These are phyloP conservation scores for Lasioglossum morio DNA, from an alignment of 2,888 invertebrate genomes.

Conservation along the genomic window DNA sequence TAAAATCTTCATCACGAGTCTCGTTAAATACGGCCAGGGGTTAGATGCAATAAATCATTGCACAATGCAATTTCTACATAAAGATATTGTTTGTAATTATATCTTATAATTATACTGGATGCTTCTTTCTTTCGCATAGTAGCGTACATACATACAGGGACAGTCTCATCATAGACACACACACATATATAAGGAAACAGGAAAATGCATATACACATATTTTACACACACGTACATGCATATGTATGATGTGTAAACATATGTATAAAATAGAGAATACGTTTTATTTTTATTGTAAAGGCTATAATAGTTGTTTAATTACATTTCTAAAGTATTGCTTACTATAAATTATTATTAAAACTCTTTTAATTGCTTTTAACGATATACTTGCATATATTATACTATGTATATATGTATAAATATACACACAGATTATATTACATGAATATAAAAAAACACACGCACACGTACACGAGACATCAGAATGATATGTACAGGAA, in stretches of 20 bases:
- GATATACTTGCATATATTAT: conserved; percentile 59
- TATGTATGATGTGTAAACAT: conserved; percentile 46
- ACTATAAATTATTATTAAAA: conserved; percentile 56
- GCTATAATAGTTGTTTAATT: conserved; percentile 54
- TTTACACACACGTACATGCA: conserved; percentile 41
- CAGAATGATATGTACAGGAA: conserved; percentile 68
- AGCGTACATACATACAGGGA: conserved; percentile 27
- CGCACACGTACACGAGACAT: conserved; percentile 53
- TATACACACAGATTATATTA: conserved; percentile 54
- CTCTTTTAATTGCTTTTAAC: conserved; percentile 51
- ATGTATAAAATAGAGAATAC: conserved; percentile 45
- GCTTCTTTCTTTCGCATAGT: too few relatives aligned
- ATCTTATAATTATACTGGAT: too few relatives aligned
- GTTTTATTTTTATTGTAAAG: conserved; percentile 49
- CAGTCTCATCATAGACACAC: conserved; percentile 7
- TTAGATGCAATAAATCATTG: too few relatives aligned
- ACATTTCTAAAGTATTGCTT: conserved; percentile 57
- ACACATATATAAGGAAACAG: neutral
- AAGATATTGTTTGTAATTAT: too few relatives aligned
- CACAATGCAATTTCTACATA: too few relatives aligned
- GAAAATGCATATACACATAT: conserved; percentile 5
- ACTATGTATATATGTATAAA: conserved; percentile 67
- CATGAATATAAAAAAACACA: conserved; percentile 42
- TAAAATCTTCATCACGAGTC: too few relatives aligned
- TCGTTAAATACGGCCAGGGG: too few relatives aligned